Percentiles rank a stretch among this genome's conserved stretches.
Evolutionary conservation across 2,113 vertebrate species (phyloP).

Genomic region (Paramisgurnus dabryanus): DNA sequence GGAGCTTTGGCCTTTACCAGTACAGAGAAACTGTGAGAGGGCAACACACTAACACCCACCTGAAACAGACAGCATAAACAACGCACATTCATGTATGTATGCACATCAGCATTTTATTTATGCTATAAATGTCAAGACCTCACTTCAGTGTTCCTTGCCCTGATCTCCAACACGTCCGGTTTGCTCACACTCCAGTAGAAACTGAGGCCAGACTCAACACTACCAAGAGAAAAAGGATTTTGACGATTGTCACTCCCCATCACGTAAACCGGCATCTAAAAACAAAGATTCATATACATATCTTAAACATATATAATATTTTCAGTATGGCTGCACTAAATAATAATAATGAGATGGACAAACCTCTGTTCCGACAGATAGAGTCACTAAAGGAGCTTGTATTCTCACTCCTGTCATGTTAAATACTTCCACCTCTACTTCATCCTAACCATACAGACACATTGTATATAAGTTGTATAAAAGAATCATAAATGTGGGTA

Average conservation of each 20-base stretch:
- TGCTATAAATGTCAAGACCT: neutral
- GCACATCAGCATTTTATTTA: neutral
- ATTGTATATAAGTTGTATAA: too few relatives aligned
- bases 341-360: neutral
- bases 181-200: conserved; percentile 76
- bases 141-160: conserved; percentile 69
- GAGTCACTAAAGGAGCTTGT: conserved; percentile 66
- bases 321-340: neutral
- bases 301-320: too few relatives aligned
- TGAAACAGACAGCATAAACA: conserved; percentile 44
- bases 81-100: neutral
- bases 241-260: conserved; percentile 69
- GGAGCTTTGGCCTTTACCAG: conserved; percentile 64
- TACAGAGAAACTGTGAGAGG: conserved; percentile 71
- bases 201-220: conserved; percentile 61
- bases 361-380: conserved; percentile 69
- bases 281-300: neutral
- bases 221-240: conserved; percentile 75
- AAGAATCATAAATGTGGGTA: neutral
- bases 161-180: conserved; percentile 67
- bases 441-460: conserved; percentile 60
- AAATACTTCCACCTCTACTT: conserved; percentile 71
- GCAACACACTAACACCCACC: conserved; percentile 51
- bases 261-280: conserved; percentile 75
- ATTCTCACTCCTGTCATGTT: conserved; percentile 68